Evolutionary conservation across 2,888 invertebrate genomes (phyloP), one percentile per base, ranked within the genome.

Genomic region (Caprella mutica): DNA sequence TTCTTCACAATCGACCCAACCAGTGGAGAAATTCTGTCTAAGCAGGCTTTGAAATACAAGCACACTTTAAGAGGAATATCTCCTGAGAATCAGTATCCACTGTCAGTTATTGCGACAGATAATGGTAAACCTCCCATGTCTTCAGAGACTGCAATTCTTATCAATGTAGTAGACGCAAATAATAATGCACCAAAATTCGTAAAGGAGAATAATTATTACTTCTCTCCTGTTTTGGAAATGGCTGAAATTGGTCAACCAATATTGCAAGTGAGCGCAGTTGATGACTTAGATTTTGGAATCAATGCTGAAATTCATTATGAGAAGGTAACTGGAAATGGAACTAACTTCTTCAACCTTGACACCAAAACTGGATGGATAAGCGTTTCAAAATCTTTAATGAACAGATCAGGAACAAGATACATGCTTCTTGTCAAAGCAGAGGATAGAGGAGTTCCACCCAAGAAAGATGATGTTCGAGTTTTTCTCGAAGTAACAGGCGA

Each of bases 71-170:
- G 65, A 30, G 84, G 86, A 67, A 79, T 83, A 1, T 90, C 90
- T 0, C 90, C 90, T 1, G 92, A 92, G 73, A 90, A 91, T 70
- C 81, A 85, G 67, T 92, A 92, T 70, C 80, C 84, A 0, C 75
- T 94, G n/a, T 83, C 85, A 2, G 81, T 94, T n/a, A 75, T 92
- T 1, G 94, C 93, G 0, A 89, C 86, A 0, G 94, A 96, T 72
- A 89, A 91, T 69, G 96, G 94, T 0, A 92, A 90, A 71, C 94
- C 94, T 1, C 91, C 93, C 0, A 82, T 92, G 80, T 89, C 89
- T 30, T 87, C 91, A 0, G 89, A 87, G 72, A 85, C 87, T 67
- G 75, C 85, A 30, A 84, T 93, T 0, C 84, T 84, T 42, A 83
- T 94, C 27, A 89, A 86, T 70, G 83, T 94, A 0, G 86, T 91